Base-by-base conservation (phyloP, 1,140 invertebrate species). In the Leptoteleia sp. region DNA sequence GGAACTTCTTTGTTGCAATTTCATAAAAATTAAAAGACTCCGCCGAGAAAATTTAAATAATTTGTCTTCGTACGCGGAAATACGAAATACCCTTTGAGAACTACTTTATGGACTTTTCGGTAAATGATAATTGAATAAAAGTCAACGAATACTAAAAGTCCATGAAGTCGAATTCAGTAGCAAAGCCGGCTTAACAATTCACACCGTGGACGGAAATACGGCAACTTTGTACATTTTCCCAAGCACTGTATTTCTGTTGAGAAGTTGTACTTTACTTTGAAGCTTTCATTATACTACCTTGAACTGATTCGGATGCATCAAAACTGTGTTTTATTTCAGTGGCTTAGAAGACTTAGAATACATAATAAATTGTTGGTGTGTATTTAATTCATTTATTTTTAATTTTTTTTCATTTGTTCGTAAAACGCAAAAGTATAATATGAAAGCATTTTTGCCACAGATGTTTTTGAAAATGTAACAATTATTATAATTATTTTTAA, bases 111-210 rank as follows among this genome's bases (percentile, higher is more conserved):
- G 68, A 76, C 38, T 76, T n/a, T 76, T 67, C 37, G 55, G 59
- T 57, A 64, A 68, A 76, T 55, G 55, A 76, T 76, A 76, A 76
- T 76, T 76, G 57, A 76, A 76, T 76, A 50, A 68, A 76, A 76
- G 55, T 68, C 72, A 57, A 64, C 55, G 61, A 76, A 76, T 67
- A 47, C 59, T 57, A 50, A 48, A 61, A 65, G 70, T 52, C 61
- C 54, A 13, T 42, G 48, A 55, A 62, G 55, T 62, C 72, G 57
- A 55, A 68, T 55, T 62, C 57, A 12, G 42, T 37, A 31, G 17
- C 12, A 57, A 70, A 70, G 40, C 57, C 59, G 37, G 64, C 50
- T 76, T 64, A 76, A 70, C 62, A 76, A 76, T 76, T 76, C 73
- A 57, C 57, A 59, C 65, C 52, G 40, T 50, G 29, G 50, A 57